Percentiles rank a stretch among this genome's conserved stretches.
phyloP scores from a whole-genome alignment of 2,888 invertebrate genomes.

The Troilus luridus region DNA sequence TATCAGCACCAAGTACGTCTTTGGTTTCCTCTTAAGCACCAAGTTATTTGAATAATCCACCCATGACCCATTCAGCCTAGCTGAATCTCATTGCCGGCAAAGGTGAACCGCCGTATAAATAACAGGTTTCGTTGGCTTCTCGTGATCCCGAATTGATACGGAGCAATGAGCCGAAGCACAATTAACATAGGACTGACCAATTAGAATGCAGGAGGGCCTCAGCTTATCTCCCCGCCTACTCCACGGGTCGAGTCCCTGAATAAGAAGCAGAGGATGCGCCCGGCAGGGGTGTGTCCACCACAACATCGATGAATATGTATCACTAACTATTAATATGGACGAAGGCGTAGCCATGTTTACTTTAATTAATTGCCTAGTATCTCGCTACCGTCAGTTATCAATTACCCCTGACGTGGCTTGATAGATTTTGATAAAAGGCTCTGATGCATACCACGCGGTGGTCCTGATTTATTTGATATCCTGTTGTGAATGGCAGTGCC shows the following conservation, averaged over 20 bases:
- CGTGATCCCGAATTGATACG: constrained; percentile 35
- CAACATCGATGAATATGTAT: constrained; percentile 21
- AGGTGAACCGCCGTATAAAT: constrained; percentile 39
- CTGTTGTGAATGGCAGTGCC: not conserved
- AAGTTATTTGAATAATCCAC: constrained; percentile 3
- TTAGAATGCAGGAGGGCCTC: constrained; percentile 36
- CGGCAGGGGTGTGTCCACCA: not conserved
- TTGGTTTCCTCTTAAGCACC: not conserved
- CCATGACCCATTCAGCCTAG: not conserved
- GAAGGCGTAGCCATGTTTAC: constrained; percentile 27
- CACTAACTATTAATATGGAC: constrained; percentile 13
- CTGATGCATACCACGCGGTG: not conserved
- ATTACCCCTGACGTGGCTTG: constrained; percentile 17
- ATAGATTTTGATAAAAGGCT: constrained; percentile 29
- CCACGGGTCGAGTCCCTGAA: constrained; percentile 18
- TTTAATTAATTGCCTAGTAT: constrained; percentile 31
- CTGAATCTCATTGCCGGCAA: constrained; percentile 32
- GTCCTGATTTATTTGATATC: constrained; percentile 30
- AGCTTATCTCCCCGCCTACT: constrained; percentile 32
- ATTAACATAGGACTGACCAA: constrained; percentile 40
- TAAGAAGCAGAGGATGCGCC: constrained; percentile 25
- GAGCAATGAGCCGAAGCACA: constrained; percentile 27
- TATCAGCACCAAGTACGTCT: constrained; percentile 1
- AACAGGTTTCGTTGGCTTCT: constrained; percentile 20
- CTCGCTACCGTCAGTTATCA: constrained; percentile 35